Conservation (phyloP, 2,888 invertebrate genomes). For the Ganaspis brasiliensis region DNA sequence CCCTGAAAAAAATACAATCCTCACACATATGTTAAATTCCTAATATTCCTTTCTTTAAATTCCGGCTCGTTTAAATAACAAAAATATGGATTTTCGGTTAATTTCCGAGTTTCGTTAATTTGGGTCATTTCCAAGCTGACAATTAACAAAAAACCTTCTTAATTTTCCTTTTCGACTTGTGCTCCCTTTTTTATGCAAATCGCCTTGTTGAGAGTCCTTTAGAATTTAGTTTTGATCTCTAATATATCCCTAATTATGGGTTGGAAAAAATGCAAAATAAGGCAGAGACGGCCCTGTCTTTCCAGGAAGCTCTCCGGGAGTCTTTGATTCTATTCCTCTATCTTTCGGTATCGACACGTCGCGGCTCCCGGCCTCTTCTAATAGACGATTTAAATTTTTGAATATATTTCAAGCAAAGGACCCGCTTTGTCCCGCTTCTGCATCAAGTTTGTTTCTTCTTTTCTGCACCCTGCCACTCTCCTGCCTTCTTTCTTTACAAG, state of each 20-base stretch:
- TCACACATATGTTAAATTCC: too few relatives aligned
- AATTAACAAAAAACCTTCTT: too few relatives aligned
- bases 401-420: constrained; percentile 70
- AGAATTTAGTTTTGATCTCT: too few relatives aligned
- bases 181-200: neutral
- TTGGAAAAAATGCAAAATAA: constrained; percentile 10
- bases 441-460: constrained; percentile 48
- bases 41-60: too few relatives aligned
- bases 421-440: constrained; percentile 61
- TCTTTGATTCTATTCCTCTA: constrained; percentile 54
- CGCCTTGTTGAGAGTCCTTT: constrained; percentile 46
- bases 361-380: constrained; percentile 68
- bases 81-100: too few relatives aligned
- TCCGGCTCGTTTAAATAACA: too few relatives aligned
- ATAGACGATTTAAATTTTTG: constrained; percentile 77
- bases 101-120: too few relatives aligned
- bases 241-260: constrained; percentile 26
- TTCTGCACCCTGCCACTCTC: constrained; percentile 48
- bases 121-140: too few relatives aligned
- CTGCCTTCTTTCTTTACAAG: constrained; percentile 48
- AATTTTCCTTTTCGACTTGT: neutral
- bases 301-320: constrained; percentile 50
- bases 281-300: neutral
- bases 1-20: too few relatives aligned
- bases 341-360: constrained; percentile 63